Conservation (phyloP, 2,888 invertebrate genomes). For the Camponotus fellah region DNA sequence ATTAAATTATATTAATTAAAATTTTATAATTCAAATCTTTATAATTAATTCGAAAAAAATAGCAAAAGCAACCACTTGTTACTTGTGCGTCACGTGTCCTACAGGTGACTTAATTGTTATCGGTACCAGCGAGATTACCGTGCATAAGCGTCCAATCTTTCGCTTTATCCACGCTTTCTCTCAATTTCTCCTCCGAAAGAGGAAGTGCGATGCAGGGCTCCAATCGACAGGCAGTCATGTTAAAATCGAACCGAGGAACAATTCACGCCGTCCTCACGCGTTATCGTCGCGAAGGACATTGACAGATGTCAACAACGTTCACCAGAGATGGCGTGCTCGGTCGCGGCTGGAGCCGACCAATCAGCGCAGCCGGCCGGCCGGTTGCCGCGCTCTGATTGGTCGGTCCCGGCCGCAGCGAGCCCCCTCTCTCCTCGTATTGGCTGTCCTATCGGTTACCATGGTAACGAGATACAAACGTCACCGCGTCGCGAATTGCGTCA, state of each 20-base stretch:
- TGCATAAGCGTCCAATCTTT: slow-evolving; percentile 88
- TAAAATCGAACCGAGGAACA: slow-evolving; percentile 13
- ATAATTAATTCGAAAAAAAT: not conserved
- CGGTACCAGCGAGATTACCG: slow-evolving; percentile 76
- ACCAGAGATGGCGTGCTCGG: not conserved
- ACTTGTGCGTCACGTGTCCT: not conserved
- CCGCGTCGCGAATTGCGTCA: not conserved
- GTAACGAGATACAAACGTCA: slow-evolving; percentile 59
- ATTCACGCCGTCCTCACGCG: not conserved
- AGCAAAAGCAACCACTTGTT: not conserved
- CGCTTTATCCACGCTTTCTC: slow-evolving; percentile 86
- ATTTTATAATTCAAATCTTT: not conserved
- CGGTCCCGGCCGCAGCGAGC: too few species aligned
- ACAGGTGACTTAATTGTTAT: not conserved
- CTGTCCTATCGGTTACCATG: slow-evolving; percentile 60
- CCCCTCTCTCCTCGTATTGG: not conserved
- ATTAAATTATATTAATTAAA: too few species aligned
- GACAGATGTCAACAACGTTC: slow-evolving; percentile 1
- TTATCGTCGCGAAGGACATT: not conserved
- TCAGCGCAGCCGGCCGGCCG: too few species aligned
- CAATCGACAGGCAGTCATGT: slow-evolving; percentile 82
- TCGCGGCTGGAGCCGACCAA: too few species aligned
- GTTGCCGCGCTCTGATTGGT: too few species aligned
- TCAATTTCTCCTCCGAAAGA: slow-evolving; percentile 88
- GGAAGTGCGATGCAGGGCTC: slow-evolving; percentile 90